phyloP scores from a whole-genome alignment of 2,888 invertebrate genomes.

The Peribatodes rhomboidaria region DNA sequence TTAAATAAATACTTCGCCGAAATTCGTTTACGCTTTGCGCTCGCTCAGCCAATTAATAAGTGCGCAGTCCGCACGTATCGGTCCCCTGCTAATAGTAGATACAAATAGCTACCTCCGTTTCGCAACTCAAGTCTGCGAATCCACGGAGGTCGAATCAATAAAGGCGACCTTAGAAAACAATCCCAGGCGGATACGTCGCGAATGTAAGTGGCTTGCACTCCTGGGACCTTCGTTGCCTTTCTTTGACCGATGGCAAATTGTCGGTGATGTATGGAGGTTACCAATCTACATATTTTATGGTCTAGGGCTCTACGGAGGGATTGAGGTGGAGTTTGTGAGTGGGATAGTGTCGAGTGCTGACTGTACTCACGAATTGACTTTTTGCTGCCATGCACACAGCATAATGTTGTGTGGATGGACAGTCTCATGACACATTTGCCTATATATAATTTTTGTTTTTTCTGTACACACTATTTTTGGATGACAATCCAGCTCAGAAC shows the following conservation, averaged over 20 bases:
- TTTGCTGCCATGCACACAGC: too few relatives aligned
- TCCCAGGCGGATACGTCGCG: constrained; percentile 14
- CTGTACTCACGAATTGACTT: too few relatives aligned
- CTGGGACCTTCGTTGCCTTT: constrained; percentile 1
- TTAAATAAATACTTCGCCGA: too few relatives aligned
- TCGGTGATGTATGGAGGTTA: not conserved
- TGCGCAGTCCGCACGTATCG: too few relatives aligned
- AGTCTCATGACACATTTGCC: too few relatives aligned
- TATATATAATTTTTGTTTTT: too few relatives aligned
- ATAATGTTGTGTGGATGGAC: not conserved
- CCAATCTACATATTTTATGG: not conserved
- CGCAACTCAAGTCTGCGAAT: constrained; percentile 15
- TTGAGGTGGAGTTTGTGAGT: not conserved
- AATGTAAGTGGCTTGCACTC: constrained; percentile 11
- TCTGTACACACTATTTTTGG: too few relatives aligned
- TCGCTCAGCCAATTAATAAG: too few relatives aligned
- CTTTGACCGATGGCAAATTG: constrained; percentile 1
- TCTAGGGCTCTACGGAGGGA: not conserved
- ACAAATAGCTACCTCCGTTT: constrained; percentile 6
- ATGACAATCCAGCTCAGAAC: too few relatives aligned
- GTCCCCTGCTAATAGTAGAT: not conserved
- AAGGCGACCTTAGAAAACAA: constrained; percentile 44
- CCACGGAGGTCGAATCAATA: constrained; percentile 47
- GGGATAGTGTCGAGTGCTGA: too few relatives aligned
- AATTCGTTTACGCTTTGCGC: too few relatives aligned